Conservation (phyloP, 2,888 invertebrate genomes). For the Rutpela maculata region DNA sequence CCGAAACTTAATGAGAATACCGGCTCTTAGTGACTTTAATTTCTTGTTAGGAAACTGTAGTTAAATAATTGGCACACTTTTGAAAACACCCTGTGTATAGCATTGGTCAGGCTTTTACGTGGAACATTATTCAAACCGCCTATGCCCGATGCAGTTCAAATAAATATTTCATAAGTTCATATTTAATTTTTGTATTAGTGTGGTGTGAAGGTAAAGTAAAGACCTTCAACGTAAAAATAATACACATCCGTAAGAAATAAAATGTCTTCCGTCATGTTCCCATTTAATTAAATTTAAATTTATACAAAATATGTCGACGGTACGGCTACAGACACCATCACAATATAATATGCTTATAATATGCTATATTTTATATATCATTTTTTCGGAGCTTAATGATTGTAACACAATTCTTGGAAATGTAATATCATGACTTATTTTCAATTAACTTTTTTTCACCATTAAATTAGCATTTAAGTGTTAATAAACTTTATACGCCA, state of each 20-base stretch:
- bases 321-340: background rate
- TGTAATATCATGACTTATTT: constrained; percentile 19
- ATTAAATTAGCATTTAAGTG: constrained; percentile 51
- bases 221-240: too few relatives aligned
- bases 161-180: too few relatives aligned
- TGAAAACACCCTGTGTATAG: too few relatives aligned
- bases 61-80: too few relatives aligned
- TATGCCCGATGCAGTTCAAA: too few relatives aligned
- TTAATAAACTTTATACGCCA: constrained; percentile 50
- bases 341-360: background rate
- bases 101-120: too few relatives aligned
- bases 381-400: background rate
- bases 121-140: too few relatives aligned
- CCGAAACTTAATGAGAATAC: too few relatives aligned
- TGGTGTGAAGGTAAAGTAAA: too few relatives aligned
- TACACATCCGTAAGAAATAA: background rate
- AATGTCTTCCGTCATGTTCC: background rate
- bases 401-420: constrained; percentile 26
- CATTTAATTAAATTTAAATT: constrained; percentile 1
- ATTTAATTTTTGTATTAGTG: too few relatives aligned
- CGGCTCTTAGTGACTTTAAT: too few relatives aligned
- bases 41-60: too few relatives aligned
- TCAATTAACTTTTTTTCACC: constrained; percentile 23
- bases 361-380: background rate
- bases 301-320: background rate